phyloP scores from a whole-genome alignment of 2,888 invertebrate genomes.

The Plagodis pulveraria region DNA sequence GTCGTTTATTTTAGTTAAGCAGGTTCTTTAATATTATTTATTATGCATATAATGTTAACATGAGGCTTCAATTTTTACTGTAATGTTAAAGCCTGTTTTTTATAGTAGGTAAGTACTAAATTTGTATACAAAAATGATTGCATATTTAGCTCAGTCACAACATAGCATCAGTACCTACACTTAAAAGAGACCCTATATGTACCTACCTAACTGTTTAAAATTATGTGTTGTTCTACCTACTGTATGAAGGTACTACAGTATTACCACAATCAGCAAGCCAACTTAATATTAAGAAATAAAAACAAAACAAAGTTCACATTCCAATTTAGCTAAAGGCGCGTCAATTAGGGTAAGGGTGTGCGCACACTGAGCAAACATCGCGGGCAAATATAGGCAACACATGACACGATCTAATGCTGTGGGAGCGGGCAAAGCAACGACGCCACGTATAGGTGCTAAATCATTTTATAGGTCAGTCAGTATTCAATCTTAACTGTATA shows the following conservation, averaged over 20 bases:
- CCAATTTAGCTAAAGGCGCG: conserved; percentile 50
- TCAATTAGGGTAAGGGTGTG: conserved; percentile 64
- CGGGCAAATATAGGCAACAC: conserved; percentile 55
- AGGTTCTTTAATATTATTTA: too few species aligned
- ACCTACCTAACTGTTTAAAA: too few species aligned
- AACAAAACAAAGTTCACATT: conserved; percentile 36
- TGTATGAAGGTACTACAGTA: neutral
- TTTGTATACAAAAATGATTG: too few species aligned
- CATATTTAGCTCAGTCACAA: too few species aligned
- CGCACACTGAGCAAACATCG: conserved; percentile 54
- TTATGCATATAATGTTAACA: too few species aligned
- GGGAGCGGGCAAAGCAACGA: conserved; percentile 35
- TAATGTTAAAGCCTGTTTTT: too few species aligned
- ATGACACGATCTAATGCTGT: conserved; percentile 42
- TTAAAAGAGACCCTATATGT: too few species aligned
- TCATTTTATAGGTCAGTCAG: conserved; percentile 48
- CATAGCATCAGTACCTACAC: too few species aligned
- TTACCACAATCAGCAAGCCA: neutral
- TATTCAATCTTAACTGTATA: conserved; percentile 41
- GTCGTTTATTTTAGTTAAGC: too few species aligned
- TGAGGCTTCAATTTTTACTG: too few species aligned
- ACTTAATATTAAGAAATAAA: conserved; percentile 22
- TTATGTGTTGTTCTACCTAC: neutral
- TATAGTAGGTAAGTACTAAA: too few species aligned
- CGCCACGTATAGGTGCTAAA: conserved; percentile 31